A percentile compares a stretch with the other conserved stretches of the same genome.
Conservation (phyloP, 2,888 invertebrate genomes). For the Ophioninae sp. region DNA sequence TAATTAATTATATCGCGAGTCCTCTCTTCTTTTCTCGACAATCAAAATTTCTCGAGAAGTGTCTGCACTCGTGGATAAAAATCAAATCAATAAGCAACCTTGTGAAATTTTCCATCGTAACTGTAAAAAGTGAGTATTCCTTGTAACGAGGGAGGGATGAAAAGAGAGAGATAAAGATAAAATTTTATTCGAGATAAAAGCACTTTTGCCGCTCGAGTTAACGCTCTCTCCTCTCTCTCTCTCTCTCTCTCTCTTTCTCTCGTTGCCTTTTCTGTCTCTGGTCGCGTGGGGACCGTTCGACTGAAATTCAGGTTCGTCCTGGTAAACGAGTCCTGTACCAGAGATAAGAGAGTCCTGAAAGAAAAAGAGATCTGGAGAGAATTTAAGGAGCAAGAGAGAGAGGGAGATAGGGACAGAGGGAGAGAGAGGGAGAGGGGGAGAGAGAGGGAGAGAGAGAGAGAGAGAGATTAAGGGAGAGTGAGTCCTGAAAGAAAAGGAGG, state of each 20-base stretch:
- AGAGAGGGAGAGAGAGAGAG: conserved; percentile 21
- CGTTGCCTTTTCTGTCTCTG: not conserved
- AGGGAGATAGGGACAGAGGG: conserved; percentile 21
- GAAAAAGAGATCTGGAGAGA: not conserved
- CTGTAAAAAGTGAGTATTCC: not conserved
- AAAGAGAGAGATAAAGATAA: conserved; percentile 23
- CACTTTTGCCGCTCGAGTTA: conserved; percentile 38
- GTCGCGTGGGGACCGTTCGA: conserved; percentile 15
- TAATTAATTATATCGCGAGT: not conserved
- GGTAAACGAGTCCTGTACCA: conserved; percentile 58
- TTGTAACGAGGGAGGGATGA: conserved; percentile 13
- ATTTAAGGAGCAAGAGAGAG: not conserved
- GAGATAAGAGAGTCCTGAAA: conserved; percentile 41
- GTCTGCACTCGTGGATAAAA: not conserved
- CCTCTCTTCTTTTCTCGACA: not conserved
- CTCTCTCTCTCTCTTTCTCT: conserved; percentile 11
- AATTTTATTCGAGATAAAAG: conserved; percentile 47
- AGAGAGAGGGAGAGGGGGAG: no score
- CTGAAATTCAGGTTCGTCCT: conserved; percentile 55
- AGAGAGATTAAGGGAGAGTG: conserved; percentile 19
- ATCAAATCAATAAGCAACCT: not conserved
- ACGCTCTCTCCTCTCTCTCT: conserved; percentile 9
- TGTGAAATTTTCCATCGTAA: not conserved
- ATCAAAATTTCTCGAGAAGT: not conserved
- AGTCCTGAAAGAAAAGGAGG: conserved; percentile 3